These are phyloP conservation scores for Madoqua kirkii DNA, from an alignment of 2,113 vertebrate genomes.

Conservation along the genomic window DNA sequence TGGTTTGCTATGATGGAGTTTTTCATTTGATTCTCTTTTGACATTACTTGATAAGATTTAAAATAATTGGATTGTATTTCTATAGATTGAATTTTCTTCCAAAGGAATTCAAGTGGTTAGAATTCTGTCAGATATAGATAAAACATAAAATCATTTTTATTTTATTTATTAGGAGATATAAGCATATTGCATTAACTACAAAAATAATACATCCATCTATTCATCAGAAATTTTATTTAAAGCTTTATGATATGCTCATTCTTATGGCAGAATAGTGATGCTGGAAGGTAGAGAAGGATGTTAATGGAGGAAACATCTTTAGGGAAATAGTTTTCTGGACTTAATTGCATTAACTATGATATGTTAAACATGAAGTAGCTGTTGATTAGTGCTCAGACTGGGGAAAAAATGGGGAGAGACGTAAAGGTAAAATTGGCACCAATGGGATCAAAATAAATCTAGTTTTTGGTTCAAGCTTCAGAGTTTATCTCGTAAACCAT, in stretches of 20 bases:
- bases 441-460: constrained; percentile 51
- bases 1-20: constrained; percentile 26
- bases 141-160: constrained; percentile 45
- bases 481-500: background rate
- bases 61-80: constrained; percentile 67
- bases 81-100: constrained; percentile 64
- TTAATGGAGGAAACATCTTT: constrained; percentile 66
- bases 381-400: constrained; percentile 69
- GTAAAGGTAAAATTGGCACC: constrained; percentile 47
- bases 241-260: constrained; percentile 35
- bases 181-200: constrained; percentile 56
- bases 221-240: constrained; percentile 67
- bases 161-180: constrained; percentile 49
- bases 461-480: constrained; percentile 37
- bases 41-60: constrained; percentile 46
- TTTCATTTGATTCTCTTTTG: constrained; percentile 20
- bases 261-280: constrained; percentile 24
- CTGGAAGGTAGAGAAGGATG: constrained; percentile 46
- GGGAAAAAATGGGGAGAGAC: constrained; percentile 32
- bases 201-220: constrained; percentile 58
- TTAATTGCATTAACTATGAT: constrained; percentile 73
- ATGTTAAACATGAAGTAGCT: constrained; percentile 73
- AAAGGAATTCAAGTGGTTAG: constrained; percentile 55
- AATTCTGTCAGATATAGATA: constrained; percentile 65
- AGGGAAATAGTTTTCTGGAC: constrained; percentile 71